Conservation (phyloP, 2,797 vertebrate species). For the Phataginus tricuspis region DNA sequence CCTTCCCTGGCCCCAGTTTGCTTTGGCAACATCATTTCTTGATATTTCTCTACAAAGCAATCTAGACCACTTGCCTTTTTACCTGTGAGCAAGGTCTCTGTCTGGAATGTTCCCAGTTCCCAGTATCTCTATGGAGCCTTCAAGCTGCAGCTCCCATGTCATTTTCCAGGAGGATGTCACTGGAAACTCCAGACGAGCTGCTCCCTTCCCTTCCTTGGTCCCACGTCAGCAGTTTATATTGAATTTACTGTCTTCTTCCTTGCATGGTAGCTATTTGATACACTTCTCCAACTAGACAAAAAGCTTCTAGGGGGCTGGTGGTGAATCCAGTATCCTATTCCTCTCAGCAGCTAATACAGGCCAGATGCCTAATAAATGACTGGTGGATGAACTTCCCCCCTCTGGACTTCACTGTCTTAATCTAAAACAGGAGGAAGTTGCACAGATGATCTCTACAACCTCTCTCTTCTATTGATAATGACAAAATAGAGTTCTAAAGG, state of each 20-base stretch:
- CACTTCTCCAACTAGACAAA: not conserved
- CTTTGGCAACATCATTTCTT: not conserved
- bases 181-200: not conserved
- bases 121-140: not conserved
- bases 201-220: not conserved
- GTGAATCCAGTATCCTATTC: not conserved
- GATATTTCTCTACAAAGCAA: not conserved
- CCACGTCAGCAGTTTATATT: not conserved
- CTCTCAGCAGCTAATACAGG: not conserved
- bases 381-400: not conserved
- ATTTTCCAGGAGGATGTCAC: not conserved
- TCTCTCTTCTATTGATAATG: not conserved
- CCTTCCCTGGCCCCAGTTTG: not conserved
- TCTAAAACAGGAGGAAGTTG: not conserved
- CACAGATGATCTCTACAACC: not conserved
- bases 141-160: not conserved
- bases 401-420: not conserved
- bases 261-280: not conserved
- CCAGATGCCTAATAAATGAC: not conserved
- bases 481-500: conserved; percentile 28
- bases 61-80: not conserved
- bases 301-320: not conserved
- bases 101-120: not conserved
- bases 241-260: not conserved
- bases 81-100: not conserved